Conservation (phyloP, 2,113 vertebrate genomes). For the Aphyosemion australe region DNA sequence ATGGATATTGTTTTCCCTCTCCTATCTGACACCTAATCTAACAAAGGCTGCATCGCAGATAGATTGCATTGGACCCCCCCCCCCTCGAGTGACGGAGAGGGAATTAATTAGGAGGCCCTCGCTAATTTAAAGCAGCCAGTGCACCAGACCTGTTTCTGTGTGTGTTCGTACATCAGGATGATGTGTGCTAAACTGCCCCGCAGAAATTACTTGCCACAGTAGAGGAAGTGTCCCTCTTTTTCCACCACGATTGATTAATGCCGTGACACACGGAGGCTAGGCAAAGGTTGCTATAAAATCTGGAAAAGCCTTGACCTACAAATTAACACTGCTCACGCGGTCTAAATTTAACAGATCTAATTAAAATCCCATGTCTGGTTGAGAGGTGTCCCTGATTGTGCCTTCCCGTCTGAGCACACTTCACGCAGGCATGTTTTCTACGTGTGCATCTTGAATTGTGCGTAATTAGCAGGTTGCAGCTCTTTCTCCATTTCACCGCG, state of each 20-base stretch:
- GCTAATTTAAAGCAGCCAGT: conserved; percentile 74
- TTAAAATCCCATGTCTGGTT: conserved; percentile 68
- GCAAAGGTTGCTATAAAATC: conserved; percentile 67
- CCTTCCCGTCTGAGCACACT: conserved; percentile 49
- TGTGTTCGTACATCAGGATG: conserved; percentile 60
- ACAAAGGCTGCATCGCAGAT: conserved; percentile 66
- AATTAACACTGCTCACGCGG: conserved; percentile 60
- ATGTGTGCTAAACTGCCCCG: conserved; percentile 57
- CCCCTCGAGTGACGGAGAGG: conserved; percentile 64
- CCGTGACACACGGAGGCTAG: conserved; percentile 58
- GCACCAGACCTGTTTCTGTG: conserved; percentile 64
- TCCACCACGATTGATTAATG: conserved; percentile 73
- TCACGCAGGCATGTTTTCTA: conserved; percentile 53
- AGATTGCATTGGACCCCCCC: conserved; percentile 54
- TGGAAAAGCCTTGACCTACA: conserved; percentile 69
- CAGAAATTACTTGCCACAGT: conserved; percentile 71
- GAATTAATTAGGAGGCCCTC: conserved; percentile 78
- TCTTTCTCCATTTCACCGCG: conserved; percentile 46
- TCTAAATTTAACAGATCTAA: conserved; percentile 74
- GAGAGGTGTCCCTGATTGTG: conserved; percentile 65
- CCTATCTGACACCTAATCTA: conserved; percentile 73
- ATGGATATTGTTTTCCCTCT: conserved; percentile 77
- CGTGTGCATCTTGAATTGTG: conserved; percentile 47
- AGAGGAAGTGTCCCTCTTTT: conserved; percentile 47
- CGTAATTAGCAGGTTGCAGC: conserved; percentile 69